Conservation (phyloP, 2,113 vertebrate species). For the Miniopterus natalensis region DNA sequence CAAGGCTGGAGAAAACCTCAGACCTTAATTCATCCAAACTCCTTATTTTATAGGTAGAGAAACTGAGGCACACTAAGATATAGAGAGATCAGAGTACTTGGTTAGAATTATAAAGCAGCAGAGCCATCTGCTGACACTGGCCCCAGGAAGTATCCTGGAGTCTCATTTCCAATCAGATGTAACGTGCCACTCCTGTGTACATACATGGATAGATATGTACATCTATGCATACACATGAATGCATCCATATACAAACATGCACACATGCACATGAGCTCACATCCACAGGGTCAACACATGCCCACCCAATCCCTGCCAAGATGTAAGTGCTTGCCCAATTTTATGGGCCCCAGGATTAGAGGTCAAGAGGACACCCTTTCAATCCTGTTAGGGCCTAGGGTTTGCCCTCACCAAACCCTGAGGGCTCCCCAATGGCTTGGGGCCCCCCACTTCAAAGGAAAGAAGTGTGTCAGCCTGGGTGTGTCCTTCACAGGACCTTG, state of each 20-base stretch:
- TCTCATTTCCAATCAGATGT: constrained; percentile 33
- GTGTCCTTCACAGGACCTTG: constrained; percentile 10
- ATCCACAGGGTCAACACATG: neutral
- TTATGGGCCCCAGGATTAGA: neutral
- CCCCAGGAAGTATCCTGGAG: neutral
- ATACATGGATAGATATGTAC: neutral
- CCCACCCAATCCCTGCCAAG: neutral
- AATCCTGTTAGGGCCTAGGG: neutral
- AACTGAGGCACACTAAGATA: neutral
- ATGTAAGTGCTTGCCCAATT: neutral
- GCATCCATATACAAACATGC: neutral
- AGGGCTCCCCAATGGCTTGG: neutral
- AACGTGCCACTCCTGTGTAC: neutral
- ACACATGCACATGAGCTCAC: neutral
- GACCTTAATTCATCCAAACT: neutral
- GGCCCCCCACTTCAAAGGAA: constrained; percentile 35
- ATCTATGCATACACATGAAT: neutral
- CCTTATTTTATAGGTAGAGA: neutral
- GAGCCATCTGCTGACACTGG: neutral
- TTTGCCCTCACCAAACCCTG: neutral
- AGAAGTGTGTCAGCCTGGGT: constrained; percentile 54
- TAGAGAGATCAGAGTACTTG: neutral
- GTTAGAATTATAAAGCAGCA: constrained; percentile 23
- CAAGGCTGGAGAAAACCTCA: neutral
- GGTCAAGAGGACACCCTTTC: constrained; percentile 47